Percentiles rank a stretch among this genome's conserved stretches.
These are phyloP conservation scores for Xanthia icteritia DNA, from an alignment of 2,888 invertebrate species.

Conservation along the genomic window DNA sequence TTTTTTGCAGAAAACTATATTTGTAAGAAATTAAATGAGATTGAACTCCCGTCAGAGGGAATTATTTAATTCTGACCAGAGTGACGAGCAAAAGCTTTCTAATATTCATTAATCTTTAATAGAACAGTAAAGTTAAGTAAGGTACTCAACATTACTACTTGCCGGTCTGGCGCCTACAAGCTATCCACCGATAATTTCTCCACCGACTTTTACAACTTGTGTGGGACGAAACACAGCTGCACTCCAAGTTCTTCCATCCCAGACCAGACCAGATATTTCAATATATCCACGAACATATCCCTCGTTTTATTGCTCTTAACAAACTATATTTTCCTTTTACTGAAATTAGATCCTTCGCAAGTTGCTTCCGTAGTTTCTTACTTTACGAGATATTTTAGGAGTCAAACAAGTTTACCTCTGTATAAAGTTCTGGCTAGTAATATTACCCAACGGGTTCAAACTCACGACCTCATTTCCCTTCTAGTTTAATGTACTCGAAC, in stretches of 20 bases:
- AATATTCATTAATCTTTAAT: not conserved
- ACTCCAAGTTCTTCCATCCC: slow-evolving; percentile 23
- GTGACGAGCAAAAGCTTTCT: not conserved
- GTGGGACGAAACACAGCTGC: slow-evolving; percentile 52
- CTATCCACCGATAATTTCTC: slow-evolving; percentile 26
- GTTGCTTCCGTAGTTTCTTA: slow-evolving; percentile 58
- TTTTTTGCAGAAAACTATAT: not conserved
- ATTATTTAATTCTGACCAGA: not conserved
- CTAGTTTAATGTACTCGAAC: slow-evolving; percentile 58
- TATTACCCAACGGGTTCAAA: slow-evolving; percentile 70
- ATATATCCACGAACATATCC: slow-evolving; percentile 50
- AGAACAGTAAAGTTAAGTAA: not conserved
- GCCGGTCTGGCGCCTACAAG: not conserved
- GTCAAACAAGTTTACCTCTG: slow-evolving; percentile 65
- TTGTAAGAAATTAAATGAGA: not conserved
- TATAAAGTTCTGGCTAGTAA: slow-evolving; percentile 67
- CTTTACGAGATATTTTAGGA: slow-evolving; percentile 69
- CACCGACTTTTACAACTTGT: slow-evolving; percentile 45
- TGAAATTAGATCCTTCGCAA: slow-evolving; percentile 61
- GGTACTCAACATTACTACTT: not conserved
- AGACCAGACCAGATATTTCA: slow-evolving; percentile 53
- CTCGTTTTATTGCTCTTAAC: slow-evolving; percentile 55
- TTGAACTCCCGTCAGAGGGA: not conserved
- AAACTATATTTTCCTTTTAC: slow-evolving; percentile 68
- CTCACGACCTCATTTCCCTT: slow-evolving; percentile 63